Evolutionary conservation across 2,888 invertebrate genomes (phyloP).

Genomic region (Camptogramma bilineatum): DNA sequence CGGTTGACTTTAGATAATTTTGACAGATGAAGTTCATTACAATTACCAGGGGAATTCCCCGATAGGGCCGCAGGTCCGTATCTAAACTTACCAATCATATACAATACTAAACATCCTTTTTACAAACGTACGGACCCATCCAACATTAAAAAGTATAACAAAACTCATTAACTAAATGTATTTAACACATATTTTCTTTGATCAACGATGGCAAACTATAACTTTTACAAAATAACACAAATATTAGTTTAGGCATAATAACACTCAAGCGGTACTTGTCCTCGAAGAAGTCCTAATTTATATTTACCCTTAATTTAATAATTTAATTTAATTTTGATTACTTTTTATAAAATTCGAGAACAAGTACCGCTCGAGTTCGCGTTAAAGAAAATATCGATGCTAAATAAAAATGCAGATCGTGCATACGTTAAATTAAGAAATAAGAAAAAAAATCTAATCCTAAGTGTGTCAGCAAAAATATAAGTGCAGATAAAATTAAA

Average conservation of each 20-base stretch:
- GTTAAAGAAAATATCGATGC: conserved; percentile 66
- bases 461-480: conserved; percentile 85
- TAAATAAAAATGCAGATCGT: conserved; percentile 83
- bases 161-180: conserved; percentile 80
- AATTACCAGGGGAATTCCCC: conserved; percentile 56
- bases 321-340: conserved; percentile 68
- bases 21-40: not conserved
- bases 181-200: conserved; percentile 80
- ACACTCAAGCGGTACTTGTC: conserved; percentile 60
- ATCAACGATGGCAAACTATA: conserved; percentile 84
- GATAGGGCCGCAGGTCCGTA: conserved; percentile 68
- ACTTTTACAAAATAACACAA: conserved; percentile 79
- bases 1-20: not conserved
- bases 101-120: conserved; percentile 81
- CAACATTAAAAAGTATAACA: conserved; percentile 78
- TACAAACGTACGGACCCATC: conserved; percentile 71
- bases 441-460: conserved; percentile 71
- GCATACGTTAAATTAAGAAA: conserved; percentile 82
- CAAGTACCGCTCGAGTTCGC: conserved; percentile 58
- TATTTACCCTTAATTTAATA: conserved; percentile 55
- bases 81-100: conserved; percentile 76
- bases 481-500: conserved; percentile 80
- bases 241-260: conserved; percentile 77
- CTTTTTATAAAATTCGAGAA: conserved; percentile 51
- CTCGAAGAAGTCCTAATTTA: conserved; percentile 52